Percentiles rank a stretch among this genome's conserved stretches.
phyloP scores from a whole-genome alignment of 2,797 vertebrate genomes.

The Halcyon badia region DNA sequence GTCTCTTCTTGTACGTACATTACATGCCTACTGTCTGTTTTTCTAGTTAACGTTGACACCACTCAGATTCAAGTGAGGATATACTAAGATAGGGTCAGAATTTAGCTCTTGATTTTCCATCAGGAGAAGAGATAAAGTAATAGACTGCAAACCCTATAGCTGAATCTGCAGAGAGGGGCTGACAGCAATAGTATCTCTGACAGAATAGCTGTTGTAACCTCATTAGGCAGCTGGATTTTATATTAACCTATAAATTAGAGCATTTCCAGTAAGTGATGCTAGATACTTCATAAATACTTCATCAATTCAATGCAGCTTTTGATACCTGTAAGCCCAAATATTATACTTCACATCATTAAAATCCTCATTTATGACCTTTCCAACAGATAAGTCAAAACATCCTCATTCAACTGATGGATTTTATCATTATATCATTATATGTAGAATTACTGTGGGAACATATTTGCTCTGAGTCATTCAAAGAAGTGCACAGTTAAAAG shows the following conservation, averaged over 20 bases:
- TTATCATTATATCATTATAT: slow-evolving; percentile 28
- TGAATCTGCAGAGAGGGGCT: neutral
- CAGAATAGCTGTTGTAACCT: neutral
- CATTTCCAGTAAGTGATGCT: neutral
- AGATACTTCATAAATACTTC: slow-evolving; percentile 8
- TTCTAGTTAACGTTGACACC: neutral
- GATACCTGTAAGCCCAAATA: neutral
- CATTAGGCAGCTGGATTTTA: neutral
- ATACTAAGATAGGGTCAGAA: neutral
- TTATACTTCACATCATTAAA: slow-evolving; percentile 4
- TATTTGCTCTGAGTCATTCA: neutral
- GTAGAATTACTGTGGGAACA: slow-evolving; percentile 49
- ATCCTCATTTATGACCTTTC: neutral
- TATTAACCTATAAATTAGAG: neutral
- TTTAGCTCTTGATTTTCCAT: neutral
- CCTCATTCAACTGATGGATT: slow-evolving; percentile 23
- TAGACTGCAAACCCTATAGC: neutral
- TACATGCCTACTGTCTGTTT: neutral
- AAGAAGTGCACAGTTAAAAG: neutral
- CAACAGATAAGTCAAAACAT: neutral
- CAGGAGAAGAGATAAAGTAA: neutral
- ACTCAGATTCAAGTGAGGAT: neutral
- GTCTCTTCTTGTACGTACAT: neutral
- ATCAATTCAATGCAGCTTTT: slow-evolving; percentile 19
- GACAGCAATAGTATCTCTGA: neutral